These are phyloP conservation scores for Hippoglossus stenolepis DNA, from an alignment of 2,113 vertebrate species.

Conservation along the genomic window DNA sequence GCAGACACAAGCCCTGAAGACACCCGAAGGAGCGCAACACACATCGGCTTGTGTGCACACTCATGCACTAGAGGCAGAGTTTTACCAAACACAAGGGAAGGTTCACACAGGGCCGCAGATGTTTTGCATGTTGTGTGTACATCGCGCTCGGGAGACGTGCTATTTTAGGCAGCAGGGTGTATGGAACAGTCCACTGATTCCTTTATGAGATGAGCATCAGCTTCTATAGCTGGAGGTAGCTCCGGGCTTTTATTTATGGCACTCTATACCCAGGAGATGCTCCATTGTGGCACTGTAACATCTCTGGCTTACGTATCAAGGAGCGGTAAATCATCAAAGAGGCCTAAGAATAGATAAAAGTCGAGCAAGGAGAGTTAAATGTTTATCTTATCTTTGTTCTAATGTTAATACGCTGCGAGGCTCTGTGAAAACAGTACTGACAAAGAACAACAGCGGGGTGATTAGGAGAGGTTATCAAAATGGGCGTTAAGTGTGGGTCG, in stretches of 20 bases:
- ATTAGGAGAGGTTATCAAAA: neutral
- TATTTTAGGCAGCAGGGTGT: slow-evolving; percentile 71
- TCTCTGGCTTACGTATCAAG: slow-evolving; percentile 12
- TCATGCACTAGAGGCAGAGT: slow-evolving; percentile 49
- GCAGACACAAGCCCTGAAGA: slow-evolving; percentile 22
- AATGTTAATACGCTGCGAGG: slow-evolving; percentile 12
- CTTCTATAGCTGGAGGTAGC: slow-evolving; percentile 36
- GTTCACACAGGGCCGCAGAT: slow-evolving; percentile 74
- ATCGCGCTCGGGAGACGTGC: slow-evolving; percentile 49
- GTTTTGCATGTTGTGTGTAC: slow-evolving; percentile 68
- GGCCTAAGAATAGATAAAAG: slow-evolving; percentile 52
- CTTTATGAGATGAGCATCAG: slow-evolving; percentile 51
- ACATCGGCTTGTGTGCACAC: slow-evolving; percentile 37
- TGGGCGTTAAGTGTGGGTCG: neutral
- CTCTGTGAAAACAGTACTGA: neutral
- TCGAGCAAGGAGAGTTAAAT: slow-evolving; percentile 34
- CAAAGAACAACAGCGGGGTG: neutral
- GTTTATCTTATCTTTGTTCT: slow-evolving; percentile 33
- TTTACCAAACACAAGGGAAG: slow-evolving; percentile 46
- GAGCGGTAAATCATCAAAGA: slow-evolving; percentile 24
- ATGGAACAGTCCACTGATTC: slow-evolving; percentile 42
- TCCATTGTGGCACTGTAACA: slow-evolving; percentile 2
- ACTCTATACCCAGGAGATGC: slow-evolving; percentile 43
- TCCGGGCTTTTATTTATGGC: slow-evolving; percentile 51
- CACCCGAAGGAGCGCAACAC: slow-evolving; percentile 54